Evolutionary conservation across 2,113 vertebrate genomes (phyloP).

Genomic region (Hemicordylus capensis): DNA sequence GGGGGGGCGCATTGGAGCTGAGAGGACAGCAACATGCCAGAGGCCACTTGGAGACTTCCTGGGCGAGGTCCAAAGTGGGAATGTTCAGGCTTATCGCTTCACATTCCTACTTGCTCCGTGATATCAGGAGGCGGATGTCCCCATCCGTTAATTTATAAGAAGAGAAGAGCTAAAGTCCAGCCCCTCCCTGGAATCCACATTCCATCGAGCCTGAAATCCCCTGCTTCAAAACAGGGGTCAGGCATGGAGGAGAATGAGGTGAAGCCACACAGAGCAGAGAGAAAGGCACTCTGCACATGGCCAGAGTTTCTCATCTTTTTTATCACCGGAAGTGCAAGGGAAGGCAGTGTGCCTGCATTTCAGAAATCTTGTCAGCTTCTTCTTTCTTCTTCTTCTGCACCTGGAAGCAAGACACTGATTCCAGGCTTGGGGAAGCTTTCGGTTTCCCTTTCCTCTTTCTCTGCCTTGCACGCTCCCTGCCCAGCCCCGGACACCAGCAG

Average conservation of each 20-base stretch:
- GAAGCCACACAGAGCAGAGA: background rate
- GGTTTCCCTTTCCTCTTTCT: slow-evolving; percentile 35
- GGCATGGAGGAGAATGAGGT: background rate
- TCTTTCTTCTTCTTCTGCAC: background rate
- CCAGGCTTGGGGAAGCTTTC: background rate
- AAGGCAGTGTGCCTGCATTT: too few species aligned
- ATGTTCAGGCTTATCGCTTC: background rate
- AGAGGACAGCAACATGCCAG: too few species aligned
- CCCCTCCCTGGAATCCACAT: background rate
- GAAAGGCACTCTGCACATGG: background rate
- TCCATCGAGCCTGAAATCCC: slow-evolving; percentile 5
- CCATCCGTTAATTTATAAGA: too few species aligned
- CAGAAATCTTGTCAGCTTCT: background rate
- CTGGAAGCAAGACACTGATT: background rate
- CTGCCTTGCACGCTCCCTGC: slow-evolving; percentile 21
- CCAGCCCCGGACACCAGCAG: slow-evolving; percentile 1
- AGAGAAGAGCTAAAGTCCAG: background rate
- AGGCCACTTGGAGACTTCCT: too few species aligned
- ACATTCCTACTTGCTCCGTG: background rate
- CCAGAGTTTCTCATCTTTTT: too few species aligned
- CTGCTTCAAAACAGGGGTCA: background rate
- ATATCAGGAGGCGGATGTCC: background rate
- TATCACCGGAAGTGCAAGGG: too few species aligned
- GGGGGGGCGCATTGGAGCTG: background rate
- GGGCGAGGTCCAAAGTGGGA: background rate